A percentile compares a stretch with the other conserved stretches of the same genome.
phyloP scores from a whole-genome alignment of 2,797 vertebrate genomes.

The Pantherophis vulpinus region DNA sequence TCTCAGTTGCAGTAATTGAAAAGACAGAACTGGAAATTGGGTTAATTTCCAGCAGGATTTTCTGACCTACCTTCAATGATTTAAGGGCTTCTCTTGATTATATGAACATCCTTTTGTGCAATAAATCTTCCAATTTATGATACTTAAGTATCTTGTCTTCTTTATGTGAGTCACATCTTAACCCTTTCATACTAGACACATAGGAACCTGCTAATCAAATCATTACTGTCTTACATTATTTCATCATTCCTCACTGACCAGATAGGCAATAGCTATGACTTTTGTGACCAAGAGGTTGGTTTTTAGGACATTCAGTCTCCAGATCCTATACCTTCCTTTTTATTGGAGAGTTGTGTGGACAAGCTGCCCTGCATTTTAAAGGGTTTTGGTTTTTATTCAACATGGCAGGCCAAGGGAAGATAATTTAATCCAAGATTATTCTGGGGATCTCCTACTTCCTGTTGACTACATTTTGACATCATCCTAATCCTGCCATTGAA shows the following conservation, averaged over 20 bases:
- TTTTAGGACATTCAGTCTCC: not conserved
- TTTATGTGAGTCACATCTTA: not conserved
- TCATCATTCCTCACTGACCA: not conserved
- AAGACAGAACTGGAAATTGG: not conserved
- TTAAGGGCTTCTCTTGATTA: not conserved
- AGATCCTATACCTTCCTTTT: not conserved
- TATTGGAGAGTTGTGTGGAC: not conserved
- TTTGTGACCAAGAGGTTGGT: not conserved
- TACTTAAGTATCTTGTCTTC: not conserved
- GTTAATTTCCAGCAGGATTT: not conserved
- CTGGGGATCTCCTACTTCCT: not conserved
- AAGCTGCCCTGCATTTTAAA: not conserved
- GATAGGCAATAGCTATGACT: not conserved
- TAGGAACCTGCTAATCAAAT: not conserved
- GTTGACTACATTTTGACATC: not conserved
- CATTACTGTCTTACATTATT: not conserved
- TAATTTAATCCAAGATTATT: not conserved
- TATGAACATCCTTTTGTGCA: not conserved
- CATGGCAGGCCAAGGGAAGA: not conserved
- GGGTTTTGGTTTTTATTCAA: not conserved
- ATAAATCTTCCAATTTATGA: not conserved
- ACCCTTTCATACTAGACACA: not conserved
- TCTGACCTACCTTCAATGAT: conserved; percentile 29
- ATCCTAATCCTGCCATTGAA: not conserved
- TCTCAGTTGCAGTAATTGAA: not conserved